Evolutionary conservation across 1,140 invertebrate genomes (phyloP).

Genomic region (Ditylenchus dipsaci): DNA sequence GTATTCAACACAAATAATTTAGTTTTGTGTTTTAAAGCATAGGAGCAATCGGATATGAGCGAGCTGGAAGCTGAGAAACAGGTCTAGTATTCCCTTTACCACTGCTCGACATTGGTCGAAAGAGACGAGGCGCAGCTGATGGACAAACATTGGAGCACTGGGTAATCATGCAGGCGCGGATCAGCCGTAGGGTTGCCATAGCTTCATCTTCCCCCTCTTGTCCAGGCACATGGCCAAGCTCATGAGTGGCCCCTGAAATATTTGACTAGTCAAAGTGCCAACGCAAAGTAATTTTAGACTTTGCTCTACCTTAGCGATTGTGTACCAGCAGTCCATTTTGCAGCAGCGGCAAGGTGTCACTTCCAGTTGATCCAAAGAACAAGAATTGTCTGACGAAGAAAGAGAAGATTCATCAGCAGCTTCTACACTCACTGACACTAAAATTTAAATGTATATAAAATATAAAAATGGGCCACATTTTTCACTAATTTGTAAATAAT

Average conservation of each 20-base stretch:
- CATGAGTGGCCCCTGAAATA: constrained; percentile 51
- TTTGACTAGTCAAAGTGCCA: not conserved
- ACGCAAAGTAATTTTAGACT: not conserved
- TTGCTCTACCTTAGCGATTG: constrained; percentile 43
- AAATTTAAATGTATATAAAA: not conserved
- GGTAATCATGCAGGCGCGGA: constrained; percentile 53
- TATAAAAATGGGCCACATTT: too few relatives aligned
- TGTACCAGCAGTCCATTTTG: constrained; percentile 57
- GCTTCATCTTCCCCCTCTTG: constrained; percentile 56
- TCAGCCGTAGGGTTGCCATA: constrained; percentile 52
- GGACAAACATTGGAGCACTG: constrained; percentile 47
- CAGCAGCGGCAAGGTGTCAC: constrained; percentile 51
- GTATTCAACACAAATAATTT: too few relatives aligned
- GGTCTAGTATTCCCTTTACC: too few relatives aligned
- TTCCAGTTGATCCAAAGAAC: constrained; percentile 27
- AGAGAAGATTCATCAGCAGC: not conserved
- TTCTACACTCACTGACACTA: not conserved
- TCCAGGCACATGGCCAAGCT: constrained; percentile 55
- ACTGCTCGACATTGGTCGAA: not conserved
- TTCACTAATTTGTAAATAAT: too few relatives aligned
- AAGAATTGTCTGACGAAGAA: constrained; percentile 8
- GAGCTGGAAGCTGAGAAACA: too few relatives aligned
- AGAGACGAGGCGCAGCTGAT: not conserved
- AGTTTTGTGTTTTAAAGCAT: constrained; percentile 2
- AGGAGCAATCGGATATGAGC: too few relatives aligned